Evolutionary conservation across 2,888 invertebrate species (phyloP), one percentile per base, ranked within the genome.

Genomic region (Pyrgus malvae): DNA sequence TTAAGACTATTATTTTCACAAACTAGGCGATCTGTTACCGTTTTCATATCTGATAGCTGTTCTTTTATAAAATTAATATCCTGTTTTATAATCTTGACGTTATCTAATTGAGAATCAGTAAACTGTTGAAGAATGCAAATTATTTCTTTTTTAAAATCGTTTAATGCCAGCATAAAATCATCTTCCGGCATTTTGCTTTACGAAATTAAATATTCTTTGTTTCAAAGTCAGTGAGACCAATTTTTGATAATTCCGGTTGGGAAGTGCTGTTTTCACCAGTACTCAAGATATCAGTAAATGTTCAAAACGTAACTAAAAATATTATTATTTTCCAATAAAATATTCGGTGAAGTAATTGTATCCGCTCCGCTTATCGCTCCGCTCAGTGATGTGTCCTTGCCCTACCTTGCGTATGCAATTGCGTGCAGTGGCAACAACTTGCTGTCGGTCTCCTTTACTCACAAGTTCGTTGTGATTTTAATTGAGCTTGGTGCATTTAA

Each of bases 231-330:
- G 27, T 27, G 7, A 27, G 27, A 2, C 27, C 27, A 27, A 29
- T 29, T 29, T 29, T 29, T n/a, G 49, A 49, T 31, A 49, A 27
- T 14, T 49, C 49, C 29, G 49, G 21, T 40, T 31, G 49, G 6
- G 49, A 40, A 9, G 29, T 6, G 19, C 40, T 40, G 4, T n/a
- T 29, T 29, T 40, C 21, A 23, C 38, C 38, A 14, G 33, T 33
- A 29, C 29, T 29, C 29, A 29, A n/a, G 6, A 29, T 29, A 1
- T 29, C 8, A 11, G 33, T 14, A 33, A 33, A 33, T 33, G 11
- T 12, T 12, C 27, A 27, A 27, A 27, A 27, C 27, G 2, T 25
- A 25, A 25, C 25, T 2, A 25, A 25, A 25, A 5, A 25, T 25
- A 8, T 25, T 8, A 6, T 25, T 25, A 25, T 25, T 25, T 25